Percentiles rank a stretch among this genome's conserved stretches.
phyloP scores from a whole-genome alignment of 2,888 invertebrate species.

The Acronicta leporina region DNA sequence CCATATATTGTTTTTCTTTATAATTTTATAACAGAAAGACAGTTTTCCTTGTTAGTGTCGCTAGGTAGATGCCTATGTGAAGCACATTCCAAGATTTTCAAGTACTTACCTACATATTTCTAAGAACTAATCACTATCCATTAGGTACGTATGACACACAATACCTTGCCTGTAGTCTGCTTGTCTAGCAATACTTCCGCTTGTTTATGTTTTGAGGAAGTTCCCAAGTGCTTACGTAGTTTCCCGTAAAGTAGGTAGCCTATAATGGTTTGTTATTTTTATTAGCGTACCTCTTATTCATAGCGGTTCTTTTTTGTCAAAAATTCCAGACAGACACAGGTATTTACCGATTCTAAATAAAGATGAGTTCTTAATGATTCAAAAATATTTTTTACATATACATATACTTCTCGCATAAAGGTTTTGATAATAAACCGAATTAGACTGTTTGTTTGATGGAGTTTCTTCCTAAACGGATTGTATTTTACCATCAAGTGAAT shows the following conservation, averaged over 20 bases:
- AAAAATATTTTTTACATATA: too few relatives aligned
- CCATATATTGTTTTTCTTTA: background rate
- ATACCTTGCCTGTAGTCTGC: background rate
- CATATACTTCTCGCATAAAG: too few relatives aligned
- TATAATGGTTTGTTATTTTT: background rate
- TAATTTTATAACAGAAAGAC: background rate
- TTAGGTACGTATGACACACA: constrained; percentile 1
- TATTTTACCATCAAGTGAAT: too few relatives aligned
- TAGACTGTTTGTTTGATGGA: too few relatives aligned
- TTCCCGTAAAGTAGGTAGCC: background rate
- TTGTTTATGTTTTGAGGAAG: background rate
- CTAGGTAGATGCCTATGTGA: background rate
- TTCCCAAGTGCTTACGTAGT: background rate
- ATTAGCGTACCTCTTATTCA: too few relatives aligned
- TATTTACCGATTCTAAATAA: too few relatives aligned
- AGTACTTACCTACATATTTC: too few relatives aligned
- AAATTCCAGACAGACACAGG: too few relatives aligned
- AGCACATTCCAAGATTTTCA: background rate
- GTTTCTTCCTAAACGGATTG: too few relatives aligned
- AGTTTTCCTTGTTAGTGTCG: constrained; percentile 17
- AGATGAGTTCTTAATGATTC: too few relatives aligned
- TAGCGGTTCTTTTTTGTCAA: too few relatives aligned
- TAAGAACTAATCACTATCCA: constrained; percentile 1
- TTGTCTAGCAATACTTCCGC: constrained; percentile 1
- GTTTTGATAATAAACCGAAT: too few relatives aligned